Base-by-base conservation (phyloP, 1,140 invertebrate genomes). In the Teleopsis dalmanni region DNA sequence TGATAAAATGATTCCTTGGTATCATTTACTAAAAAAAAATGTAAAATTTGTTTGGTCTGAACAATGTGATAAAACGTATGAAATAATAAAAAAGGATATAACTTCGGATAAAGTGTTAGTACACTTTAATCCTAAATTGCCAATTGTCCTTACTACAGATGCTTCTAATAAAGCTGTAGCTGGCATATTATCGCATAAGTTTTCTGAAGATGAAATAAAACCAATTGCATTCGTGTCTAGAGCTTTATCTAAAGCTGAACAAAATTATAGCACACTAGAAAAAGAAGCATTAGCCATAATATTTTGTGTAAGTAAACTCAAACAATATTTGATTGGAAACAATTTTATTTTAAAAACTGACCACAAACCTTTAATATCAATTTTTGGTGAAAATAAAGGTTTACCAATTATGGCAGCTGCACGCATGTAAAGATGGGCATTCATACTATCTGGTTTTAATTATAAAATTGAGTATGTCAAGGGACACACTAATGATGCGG, bases 191-290 rank as follows among this genome's bases (percentile, higher is more conserved):
- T 51, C 48, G 23, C 48, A 55, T 46, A 52, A 50, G 29, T 26
- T 58, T 25, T 21, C 25, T 18, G 9, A 49, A 25, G 61, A 53
- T 11, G 35, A 29, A n/a, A 47, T 29, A 53, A 64, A 26, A 47
- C 70, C 71, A 18, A 71, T 79, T 36, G 60, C 64, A 6, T 76
- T 59, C 59, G 70, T 64, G 8, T 78, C 75, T 9, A 53, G 69
- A 40, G 62, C 65, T 2, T 56, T 79, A 25, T 59, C 56, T 14
- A 34, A 57, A 25, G 56, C 72, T 5, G 71, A 79, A 55, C 52
- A 60, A 55, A 76, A 72, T 47, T 77, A 79, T 37, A 51, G 47
- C 18, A 44, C 59, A 4, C 29, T 57, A 36, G 53, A 59, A 49
- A 53, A 53, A 37, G 55, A 59, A 50, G 48, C 45, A 2, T 42